These are phyloP conservation scores for Tupaia chinensis DNA, from an alignment of 2,113 vertebrate genomes.

Conservation along the genomic window DNA sequence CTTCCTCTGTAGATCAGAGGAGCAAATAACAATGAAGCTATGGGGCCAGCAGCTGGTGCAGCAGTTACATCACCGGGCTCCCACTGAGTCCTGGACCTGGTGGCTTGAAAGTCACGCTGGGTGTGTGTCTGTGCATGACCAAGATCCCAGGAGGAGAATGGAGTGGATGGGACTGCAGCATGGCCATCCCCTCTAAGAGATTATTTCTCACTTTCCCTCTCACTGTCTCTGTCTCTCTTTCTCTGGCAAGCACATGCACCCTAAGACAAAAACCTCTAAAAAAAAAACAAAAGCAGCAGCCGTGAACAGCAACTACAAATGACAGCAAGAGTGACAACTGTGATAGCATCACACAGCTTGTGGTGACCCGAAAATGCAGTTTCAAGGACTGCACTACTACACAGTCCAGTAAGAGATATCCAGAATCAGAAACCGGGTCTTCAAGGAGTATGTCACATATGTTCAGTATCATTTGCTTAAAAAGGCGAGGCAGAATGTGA, in stretches of 20 bases:
- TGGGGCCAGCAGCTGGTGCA: no score
- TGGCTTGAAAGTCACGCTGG: no score
- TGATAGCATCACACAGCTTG: neutral
- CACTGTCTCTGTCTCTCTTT: no score
- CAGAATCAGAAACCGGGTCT: neutral
- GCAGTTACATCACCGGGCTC: no score
- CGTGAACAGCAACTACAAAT: neutral
- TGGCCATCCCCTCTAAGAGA: no score
- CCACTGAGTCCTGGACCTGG: no score
- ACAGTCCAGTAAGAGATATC: rapidly evolving
- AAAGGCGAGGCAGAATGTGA: neutral
- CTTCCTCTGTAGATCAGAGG: neutral
- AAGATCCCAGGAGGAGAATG: no score
- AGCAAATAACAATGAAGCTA: neutral
- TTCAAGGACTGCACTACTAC: rapidly evolving
- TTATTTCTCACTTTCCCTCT: no score
- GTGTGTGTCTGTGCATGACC: no score
- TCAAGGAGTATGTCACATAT: rapidly evolving
- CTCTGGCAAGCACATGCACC: no score
- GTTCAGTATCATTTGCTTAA: neutral
- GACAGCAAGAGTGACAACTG: neutral
- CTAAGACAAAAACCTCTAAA: no score
- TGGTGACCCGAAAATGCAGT: neutral
- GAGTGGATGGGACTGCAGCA: no score
- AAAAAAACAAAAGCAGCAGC: neutral